Evolutionary conservation across 92 coral and sea anemone genomes (phyloP).

Genomic region (Zoanthus gigantus): DNA sequence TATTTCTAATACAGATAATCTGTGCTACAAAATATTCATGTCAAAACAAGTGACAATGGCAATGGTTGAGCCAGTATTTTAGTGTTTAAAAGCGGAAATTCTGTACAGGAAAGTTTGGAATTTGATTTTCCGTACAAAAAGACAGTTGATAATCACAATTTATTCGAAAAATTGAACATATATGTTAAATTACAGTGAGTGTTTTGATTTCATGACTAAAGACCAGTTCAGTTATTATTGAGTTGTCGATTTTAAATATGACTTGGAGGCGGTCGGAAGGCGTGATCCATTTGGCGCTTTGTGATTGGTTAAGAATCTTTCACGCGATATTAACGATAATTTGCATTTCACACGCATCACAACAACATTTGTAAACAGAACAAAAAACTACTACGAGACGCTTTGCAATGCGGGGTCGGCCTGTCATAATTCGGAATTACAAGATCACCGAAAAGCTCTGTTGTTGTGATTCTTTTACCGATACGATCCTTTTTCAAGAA

Average conservation of each 20-base stretch:
- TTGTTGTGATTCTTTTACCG: not conserved
- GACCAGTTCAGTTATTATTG: conserved; percentile 5
- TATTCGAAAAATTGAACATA: not conserved
- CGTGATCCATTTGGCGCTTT: conserved; percentile 61
- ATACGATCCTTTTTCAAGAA: not conserved
- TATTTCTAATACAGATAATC: not conserved
- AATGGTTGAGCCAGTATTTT: not conserved
- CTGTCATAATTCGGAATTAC: not conserved
- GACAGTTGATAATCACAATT: not conserved
- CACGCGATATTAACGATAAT: conserved; percentile 23
- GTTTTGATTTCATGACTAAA: conserved; percentile 3
- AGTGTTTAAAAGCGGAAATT: not conserved
- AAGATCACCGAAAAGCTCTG: not conserved
- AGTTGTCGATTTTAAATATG: conserved; percentile 36
- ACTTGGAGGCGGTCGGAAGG: conserved; percentile 68
- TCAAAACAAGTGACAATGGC: not conserved
- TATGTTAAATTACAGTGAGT: not conserved
- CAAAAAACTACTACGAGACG: conserved; percentile 8
- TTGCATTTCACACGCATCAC: conserved; percentile 28
- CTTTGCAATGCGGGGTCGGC: conserved; percentile 1
- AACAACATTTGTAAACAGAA: conserved; percentile 34
- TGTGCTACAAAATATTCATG: not conserved
- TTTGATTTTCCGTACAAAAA: not conserved
- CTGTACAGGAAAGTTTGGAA: not conserved
- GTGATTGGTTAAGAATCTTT: conserved; percentile 58